Evolutionary conservation across 1,140 invertebrate species (phyloP), one percentile per base, ranked within the genome.

Genomic region (Bombyx mandarina): DNA sequence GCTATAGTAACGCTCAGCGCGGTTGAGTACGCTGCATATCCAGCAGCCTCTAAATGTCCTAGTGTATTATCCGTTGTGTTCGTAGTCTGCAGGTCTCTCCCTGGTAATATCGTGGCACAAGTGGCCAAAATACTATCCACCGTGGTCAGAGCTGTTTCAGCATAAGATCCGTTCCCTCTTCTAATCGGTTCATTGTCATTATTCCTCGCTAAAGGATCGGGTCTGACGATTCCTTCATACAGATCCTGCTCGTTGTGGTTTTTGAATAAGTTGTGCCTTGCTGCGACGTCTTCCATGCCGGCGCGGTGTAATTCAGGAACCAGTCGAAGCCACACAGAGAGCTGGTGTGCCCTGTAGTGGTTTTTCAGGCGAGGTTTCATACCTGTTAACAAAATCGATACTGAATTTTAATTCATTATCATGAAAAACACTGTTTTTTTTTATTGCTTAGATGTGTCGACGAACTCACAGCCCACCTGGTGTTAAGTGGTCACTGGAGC

Each of bases 261-360:
- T 50, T 92, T 90, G 79, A 96, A 96, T 48, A 96, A 89, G 86
- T 96, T 96, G 86, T 96, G 95, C 59, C 92, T 90, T 9, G 94
- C 92, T 58, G 94, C 93, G 18, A 95, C 94, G 80, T 95, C 94
- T 69, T 96, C 94, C 93, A 96, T 95, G 10, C 95, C 95, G 0
- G 94, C 94, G 48, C 93, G 88, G 85, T 99, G 96, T 10, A 99
- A 90, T 80, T 97, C 96, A 0, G 97, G 97, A 50, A 99, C 95
- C 7, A 98, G 90, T 46, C 96, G 92, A 9, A 97, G 86, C 97
- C 97, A 99, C 51, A 99, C 96, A 5, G 96, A 97, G 22, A 98
- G 89, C 75, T 98, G 96, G 86, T 97, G 95, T 9, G 96, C 96
- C 26, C 97, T 90, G 86, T 97, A 98, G 82, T 98, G 97, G 83